Evolutionary conservation across 2,113 vertebrate species (phyloP), one percentile per base, ranked within the genome.

Genomic region (Cyprinodon brontotheroides): DNA sequence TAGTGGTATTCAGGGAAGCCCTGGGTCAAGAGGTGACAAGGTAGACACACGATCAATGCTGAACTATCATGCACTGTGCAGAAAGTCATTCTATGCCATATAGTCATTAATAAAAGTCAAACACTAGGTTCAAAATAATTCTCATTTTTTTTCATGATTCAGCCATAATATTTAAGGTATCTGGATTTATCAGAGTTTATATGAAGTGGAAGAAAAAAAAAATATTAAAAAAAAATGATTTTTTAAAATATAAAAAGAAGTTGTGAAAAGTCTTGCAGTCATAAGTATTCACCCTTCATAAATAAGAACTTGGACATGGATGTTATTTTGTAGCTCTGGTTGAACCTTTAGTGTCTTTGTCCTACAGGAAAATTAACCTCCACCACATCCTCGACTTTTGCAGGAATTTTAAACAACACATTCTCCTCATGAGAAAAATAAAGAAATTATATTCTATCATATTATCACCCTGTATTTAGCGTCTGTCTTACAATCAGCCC

Each of bases 11-110:
- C 85, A 87, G 64, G 93, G 94, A 80, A 15, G 65, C 71, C 63
- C 74, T 79, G 94, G 94, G 17, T 65, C 87, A 38, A 86, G 82
- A 82, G 91, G 93, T 17, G 67, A 89, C 75, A 95, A 94, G 90
- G 94, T 95, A 75, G 45, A 75, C 45, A 40, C 36, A 47, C 36
- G n/a, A 68, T 10, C 0, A 11, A 62, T 20, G 3, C 11, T 66
- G 1, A 64, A 11, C 68, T 11, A 57, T 14, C 45, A 66, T n/a
- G 12, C 7, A 13, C n/a, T 36, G 29, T 60, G n/a, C 53, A 59
- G 48, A 60, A 66, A 45, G 11, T 10, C 1, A 37, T 36, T 37
- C 1, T 14, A 45, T 4, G n/a, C 13, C 41, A 45, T 29, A 4
- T 5, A 48, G 20, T 20, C 13, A 53, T 9, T 36, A 22, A 39